These are phyloP conservation scores for Hydra vulgaris DNA, from an alignment of 30 jellyfish, hydroid and myxozoan genomes.

Conservation along the genomic window DNA sequence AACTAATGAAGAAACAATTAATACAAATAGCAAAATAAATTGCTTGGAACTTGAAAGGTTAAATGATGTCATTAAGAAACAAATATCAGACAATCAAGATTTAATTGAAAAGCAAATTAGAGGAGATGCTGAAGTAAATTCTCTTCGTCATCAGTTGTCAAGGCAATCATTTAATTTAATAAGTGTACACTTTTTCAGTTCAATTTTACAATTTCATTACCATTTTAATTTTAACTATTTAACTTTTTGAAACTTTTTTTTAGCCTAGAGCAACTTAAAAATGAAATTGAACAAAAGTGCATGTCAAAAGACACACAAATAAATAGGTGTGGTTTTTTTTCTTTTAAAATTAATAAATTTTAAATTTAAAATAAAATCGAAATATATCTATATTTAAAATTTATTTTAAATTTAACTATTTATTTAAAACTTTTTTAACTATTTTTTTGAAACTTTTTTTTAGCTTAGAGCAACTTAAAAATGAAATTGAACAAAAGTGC, in stretches of 20 bases:
- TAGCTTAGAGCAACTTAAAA: constrained; percentile 40
- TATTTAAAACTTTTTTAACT: not conserved
- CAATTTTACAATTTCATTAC: too few relatives aligned
- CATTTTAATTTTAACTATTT: too few relatives aligned
- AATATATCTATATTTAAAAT: too few relatives aligned
- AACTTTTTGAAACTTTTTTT: too few relatives aligned
- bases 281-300: constrained; percentile 54
- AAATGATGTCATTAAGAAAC: not conserved
- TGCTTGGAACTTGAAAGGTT: not conserved
- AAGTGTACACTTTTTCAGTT: too few relatives aligned
- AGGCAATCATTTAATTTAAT: too few relatives aligned
- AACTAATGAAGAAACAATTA: not conserved
- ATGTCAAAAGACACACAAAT: constrained; percentile 54
- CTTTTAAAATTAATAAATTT: too few relatives aligned
- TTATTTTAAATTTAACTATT: not conserved
- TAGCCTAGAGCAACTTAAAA: constrained; percentile 40
- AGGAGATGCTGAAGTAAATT: not conserved
- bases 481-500: constrained; percentile 54
- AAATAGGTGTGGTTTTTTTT: constrained; percentile 24
- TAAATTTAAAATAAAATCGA: too few relatives aligned
- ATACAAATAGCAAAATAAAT: not conserved
- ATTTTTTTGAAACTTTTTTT: too few relatives aligned
- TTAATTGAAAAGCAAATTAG: not conserved
- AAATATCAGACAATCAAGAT: not conserved
- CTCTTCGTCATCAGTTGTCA: not conserved